A percentile compares a stretch with the other conserved stretches of the same genome.
phyloP scores from a whole-genome alignment of 2,113 vertebrate genomes.

The Camarhynchus parvulus region DNA sequence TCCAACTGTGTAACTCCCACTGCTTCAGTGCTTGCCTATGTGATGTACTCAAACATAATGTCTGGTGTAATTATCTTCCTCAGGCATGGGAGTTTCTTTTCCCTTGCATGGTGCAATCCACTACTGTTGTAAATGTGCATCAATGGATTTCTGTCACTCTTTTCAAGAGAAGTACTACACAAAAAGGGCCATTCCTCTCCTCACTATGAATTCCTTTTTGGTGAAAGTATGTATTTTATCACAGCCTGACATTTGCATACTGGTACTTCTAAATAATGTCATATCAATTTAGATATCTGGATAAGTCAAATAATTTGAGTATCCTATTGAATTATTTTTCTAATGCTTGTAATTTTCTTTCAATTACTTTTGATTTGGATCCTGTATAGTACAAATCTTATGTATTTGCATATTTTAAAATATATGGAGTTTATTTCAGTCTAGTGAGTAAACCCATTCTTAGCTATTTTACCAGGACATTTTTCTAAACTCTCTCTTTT shows the following conservation, averaged over 20 bases:
- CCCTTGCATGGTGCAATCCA: not conserved
- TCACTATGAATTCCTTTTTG: not conserved
- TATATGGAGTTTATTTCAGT: accelerated
- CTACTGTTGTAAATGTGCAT: not conserved
- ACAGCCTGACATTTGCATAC: not conserved
- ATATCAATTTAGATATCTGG: not conserved
- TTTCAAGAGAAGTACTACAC: not conserved
- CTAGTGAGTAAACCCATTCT: not conserved
- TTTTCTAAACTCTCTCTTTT: not conserved
- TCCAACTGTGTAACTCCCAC: constrained; percentile 52
- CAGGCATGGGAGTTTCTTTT: constrained; percentile 28
- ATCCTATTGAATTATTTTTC: not conserved
- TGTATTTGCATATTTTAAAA: not conserved
- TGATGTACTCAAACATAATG: constrained; percentile 55
- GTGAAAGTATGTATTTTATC: not conserved
- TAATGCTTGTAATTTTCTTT: not conserved
- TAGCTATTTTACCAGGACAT: not conserved
- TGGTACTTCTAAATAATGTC: not conserved
- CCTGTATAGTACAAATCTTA: not conserved
- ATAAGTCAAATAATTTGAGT: not conserved
- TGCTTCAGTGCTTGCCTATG: constrained; percentile 30
- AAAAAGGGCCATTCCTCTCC: not conserved
- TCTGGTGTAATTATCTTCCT: constrained; percentile 44
- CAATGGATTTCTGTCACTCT: not conserved
- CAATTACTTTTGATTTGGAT: not conserved